Base-by-base conservation (phyloP, 2,797 vertebrate genomes). In the Mycteria americana region DNA sequence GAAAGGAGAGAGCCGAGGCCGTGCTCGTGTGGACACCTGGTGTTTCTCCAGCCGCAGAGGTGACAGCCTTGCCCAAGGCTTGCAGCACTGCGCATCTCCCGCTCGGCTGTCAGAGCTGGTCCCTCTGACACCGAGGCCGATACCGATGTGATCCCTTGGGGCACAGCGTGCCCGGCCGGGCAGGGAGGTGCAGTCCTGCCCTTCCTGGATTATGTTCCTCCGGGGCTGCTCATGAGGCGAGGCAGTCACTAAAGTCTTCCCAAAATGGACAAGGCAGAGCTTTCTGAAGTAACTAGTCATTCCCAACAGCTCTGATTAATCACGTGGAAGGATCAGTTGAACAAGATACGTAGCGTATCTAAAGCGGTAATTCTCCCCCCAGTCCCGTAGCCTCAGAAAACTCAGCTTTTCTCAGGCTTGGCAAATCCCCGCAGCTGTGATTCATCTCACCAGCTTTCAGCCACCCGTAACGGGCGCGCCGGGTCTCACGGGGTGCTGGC, bases 401-500 rank as follows among this genome's bases (percentile, higher is more conserved):
- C 7, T 33, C 0, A 0, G 46, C 50, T 91, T 73, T 57, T 33
- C 46, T 57, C 48, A 39, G 75, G 24, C 39, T 35, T 50, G 45
- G 35, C 64, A 33, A 12, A 5, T 39, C 60, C 48, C 24, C 0
- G 0, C 10, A 41, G 68, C 69, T 68, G 63, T 4, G 15, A 18
- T 43, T 56, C 22, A 18, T 68, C 72, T 85, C 60, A 7, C 13
- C 50, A 65, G 62, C 41, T 51, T 51, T 18, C 86, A 79, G 45
- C n/a, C 74, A 37, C 63, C 65, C 1, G 0, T 14, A 5, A 9
- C 1, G 2, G 35, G 23, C 1, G 0, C 4, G 1, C 54, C 0
- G 1, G 27, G 30, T 10, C 57, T 11, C 4, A 0, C 4, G 14
- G 37, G 39, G 5, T 16, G 24, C 70, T 72, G 76, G 8, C 86